phyloP scores from a whole-genome alignment of 2,113 vertebrate genomes.

The Myrmecophaga tridactyla region DNA sequence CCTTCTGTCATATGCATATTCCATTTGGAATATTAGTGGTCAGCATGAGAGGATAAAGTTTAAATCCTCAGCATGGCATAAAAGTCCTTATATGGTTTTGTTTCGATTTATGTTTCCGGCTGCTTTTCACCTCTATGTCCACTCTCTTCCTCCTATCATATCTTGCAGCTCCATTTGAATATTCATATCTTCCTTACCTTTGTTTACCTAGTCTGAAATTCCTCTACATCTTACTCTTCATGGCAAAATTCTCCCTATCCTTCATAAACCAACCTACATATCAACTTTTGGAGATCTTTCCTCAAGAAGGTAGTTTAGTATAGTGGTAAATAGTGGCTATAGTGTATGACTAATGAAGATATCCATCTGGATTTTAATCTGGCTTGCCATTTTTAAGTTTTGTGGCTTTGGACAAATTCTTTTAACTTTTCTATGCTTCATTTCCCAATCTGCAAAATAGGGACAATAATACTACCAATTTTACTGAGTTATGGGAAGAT shows the following conservation, averaged over 20 bases:
- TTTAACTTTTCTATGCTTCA: conserved; percentile 9
- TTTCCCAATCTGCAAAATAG: conserved; percentile 14
- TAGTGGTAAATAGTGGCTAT: not conserved
- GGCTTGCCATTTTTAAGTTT: not conserved
- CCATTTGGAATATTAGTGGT: not conserved
- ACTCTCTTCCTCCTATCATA: not conserved
- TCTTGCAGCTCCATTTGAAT: not conserved
- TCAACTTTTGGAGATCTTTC: not conserved
- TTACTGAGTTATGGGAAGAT: conserved; percentile 26
- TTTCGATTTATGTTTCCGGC: not conserved
- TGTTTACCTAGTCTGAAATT: conserved; percentile 27
- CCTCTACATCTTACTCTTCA: not conserved
- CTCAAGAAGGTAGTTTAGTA: not conserved
- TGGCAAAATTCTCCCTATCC: conserved; percentile 8
- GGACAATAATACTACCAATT: not conserved
- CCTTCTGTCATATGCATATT: not conserved
- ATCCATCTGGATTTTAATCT: conserved; percentile 33
- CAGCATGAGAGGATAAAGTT: not conserved
- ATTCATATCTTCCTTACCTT: not conserved
- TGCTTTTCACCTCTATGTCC: not conserved
- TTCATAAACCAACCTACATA: not conserved
- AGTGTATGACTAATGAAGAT: not conserved
- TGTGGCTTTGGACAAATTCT: not conserved
- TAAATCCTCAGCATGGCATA: not conserved
- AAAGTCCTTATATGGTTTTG: not conserved